Percentiles rank a stretch among this genome's conserved stretches.
Evolutionary conservation across 2,797 vertebrate species (phyloP).

Genomic region (Acrocephalus scirpaceus): DNA sequence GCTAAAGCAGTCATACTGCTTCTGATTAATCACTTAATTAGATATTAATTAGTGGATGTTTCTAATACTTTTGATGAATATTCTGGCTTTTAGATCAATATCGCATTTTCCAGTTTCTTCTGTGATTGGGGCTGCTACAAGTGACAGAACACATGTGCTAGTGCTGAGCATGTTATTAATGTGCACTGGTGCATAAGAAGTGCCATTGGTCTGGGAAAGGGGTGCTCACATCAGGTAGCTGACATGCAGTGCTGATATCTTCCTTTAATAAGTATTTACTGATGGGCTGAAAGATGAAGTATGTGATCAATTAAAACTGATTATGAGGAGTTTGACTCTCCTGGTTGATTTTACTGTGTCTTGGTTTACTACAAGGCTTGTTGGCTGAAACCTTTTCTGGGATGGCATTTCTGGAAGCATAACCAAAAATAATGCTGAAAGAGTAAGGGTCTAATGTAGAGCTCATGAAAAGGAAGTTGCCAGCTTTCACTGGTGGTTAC

Average conservation of each 20-base stretch:
- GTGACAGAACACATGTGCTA: background rate
- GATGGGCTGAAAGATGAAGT: background rate
- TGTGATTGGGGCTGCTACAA: background rate
- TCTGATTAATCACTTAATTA: background rate
- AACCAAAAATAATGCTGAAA: background rate
- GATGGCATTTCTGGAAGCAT: background rate
- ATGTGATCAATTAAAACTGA: background rate
- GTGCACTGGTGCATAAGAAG: background rate
- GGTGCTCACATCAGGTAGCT: background rate
- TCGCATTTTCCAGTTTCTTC: background rate
- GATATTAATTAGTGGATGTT: background rate
- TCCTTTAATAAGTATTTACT: background rate
- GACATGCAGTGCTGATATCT: background rate
- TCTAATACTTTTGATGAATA: background rate
- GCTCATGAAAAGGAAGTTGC: background rate
- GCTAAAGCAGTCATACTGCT: background rate
- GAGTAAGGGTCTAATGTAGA: background rate
- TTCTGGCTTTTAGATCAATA: background rate
- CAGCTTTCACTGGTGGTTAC: background rate
- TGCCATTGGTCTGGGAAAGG: background rate
- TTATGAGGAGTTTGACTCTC: background rate
- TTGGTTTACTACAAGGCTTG: conserved; percentile 1
- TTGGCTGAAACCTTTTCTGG: conserved; percentile 4
- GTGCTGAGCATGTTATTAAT: background rate
- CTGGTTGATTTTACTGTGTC: background rate